A percentile compares a stretch with the other conserved stretches of the same genome.
phyloP scores from a whole-genome alignment of 2,113 vertebrate species.

The Stomatorhinus ivindoensis region DNA sequence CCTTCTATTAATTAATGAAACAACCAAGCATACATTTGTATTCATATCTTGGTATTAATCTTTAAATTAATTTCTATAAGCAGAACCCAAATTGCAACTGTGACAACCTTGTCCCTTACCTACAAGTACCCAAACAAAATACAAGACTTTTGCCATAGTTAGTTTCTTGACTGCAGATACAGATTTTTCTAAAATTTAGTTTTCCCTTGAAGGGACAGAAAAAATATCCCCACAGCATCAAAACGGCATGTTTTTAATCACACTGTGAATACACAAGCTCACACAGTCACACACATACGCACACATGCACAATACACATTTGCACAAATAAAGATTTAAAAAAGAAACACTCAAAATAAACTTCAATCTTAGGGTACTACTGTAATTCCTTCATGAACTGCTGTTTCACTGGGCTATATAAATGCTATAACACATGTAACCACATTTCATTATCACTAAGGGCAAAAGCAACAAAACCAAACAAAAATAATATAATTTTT shows the following conservation, averaged over 20 bases:
- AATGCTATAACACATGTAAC: neutral
- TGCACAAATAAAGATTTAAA: neutral
- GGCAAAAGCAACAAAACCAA: neutral
- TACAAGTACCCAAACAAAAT: neutral
- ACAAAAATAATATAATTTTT: neutral
- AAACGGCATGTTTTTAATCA: neutral
- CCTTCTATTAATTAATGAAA: neutral
- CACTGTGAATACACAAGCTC: neutral
- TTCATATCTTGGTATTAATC: neutral
- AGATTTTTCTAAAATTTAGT: neutral
- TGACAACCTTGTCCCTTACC: neutral
- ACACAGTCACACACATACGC: neutral
- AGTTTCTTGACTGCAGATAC: neutral
- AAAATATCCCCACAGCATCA: neutral
- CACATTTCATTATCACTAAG: neutral
- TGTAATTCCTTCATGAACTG: neutral
- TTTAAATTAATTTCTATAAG: neutral
- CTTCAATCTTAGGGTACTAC: neutral
- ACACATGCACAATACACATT: neutral
- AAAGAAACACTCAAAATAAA: neutral
- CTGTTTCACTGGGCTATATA: neutral
- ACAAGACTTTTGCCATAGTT: neutral
- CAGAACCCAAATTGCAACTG: neutral
- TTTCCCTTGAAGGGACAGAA: neutral
- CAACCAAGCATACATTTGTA: neutral